Evolutionary conservation across 2,888 invertebrate genomes (phyloP).

Genomic region (Caenorhabditis imperialis): DNA sequence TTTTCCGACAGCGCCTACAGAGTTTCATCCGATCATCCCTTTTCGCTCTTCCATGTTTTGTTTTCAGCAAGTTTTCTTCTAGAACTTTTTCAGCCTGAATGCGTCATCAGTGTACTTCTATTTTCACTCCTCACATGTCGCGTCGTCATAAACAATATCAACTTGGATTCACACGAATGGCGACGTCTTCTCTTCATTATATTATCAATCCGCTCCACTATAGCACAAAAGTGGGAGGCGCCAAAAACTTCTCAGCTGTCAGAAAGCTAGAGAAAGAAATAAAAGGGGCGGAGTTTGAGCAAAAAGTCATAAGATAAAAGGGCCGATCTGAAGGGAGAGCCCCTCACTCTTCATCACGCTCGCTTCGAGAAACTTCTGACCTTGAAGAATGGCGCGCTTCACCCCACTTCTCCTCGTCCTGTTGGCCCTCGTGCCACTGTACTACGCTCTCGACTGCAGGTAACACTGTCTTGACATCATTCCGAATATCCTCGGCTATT

Average conservation of each 20-base stretch:
- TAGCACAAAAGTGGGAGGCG: conserved; percentile 33
- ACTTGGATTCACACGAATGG: conserved; percentile 29
- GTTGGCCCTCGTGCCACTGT: conserved; percentile 55
- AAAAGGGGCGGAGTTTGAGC: conserved; percentile 43
- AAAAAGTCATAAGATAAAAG: conserved; percentile 45
- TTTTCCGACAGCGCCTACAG: too few relatives aligned
- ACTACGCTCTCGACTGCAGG: conserved; percentile 60
- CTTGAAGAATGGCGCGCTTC: conserved; percentile 53
- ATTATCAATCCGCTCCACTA: too few relatives aligned
- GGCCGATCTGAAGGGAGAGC: conserved; percentile 13
- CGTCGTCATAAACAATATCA: conserved; percentile 24
- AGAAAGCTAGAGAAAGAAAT: conserved; percentile 26
- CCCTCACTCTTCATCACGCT: conserved; percentile 51
- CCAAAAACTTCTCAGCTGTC: conserved; percentile 19
- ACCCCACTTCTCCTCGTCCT: conserved; percentile 51
- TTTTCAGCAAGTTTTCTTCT: conserved; percentile 11
- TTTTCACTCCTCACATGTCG: too few relatives aligned
- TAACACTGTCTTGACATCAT: background rate
- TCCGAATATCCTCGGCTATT: too few relatives aligned
- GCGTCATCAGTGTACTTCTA: conserved; percentile 7
- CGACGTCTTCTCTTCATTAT: background rate
- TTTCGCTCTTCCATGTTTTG: conserved; percentile 6
- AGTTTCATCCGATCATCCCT: background rate
- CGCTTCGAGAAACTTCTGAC: conserved; percentile 45
- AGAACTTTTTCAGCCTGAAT: conserved; percentile 2